Evolutionary conservation across 2,797 vertebrate species (phyloP).

Genomic region (Manis javanica): DNA sequence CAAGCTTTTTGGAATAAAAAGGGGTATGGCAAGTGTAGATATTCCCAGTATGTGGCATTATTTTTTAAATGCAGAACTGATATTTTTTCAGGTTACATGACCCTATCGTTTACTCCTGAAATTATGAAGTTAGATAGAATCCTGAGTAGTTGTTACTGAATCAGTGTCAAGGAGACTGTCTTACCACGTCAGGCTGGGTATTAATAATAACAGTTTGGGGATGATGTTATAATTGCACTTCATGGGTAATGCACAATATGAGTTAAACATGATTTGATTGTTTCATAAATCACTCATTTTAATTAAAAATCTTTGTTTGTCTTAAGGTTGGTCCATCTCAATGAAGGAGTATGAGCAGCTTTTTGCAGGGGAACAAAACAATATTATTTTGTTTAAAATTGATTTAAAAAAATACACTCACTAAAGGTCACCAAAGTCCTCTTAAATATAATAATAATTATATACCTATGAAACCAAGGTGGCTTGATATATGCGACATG

Average conservation of each 20-base stretch:
- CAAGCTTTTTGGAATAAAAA: slow-evolving; percentile 73
- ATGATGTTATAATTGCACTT: neutral
- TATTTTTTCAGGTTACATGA: slow-evolving; percentile 65
- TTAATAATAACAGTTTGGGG: neutral
- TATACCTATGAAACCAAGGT: neutral
- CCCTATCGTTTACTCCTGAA: slow-evolving; percentile 66
- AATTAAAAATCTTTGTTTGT: neutral
- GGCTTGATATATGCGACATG: neutral
- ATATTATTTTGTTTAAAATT: neutral
- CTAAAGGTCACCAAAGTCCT: neutral
- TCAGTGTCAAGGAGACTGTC: neutral
- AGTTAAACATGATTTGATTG: neutral
- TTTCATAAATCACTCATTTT: slow-evolving; percentile 11
- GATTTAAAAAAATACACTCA: neutral
- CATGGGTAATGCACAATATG: neutral
- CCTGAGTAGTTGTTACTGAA: neutral
- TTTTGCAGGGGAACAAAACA: neutral
- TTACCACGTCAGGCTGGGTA: neutral
- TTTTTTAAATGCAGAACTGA: slow-evolving; percentile 72
- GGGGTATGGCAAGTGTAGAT: slow-evolving; percentile 53
- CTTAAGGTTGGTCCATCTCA: neutral
- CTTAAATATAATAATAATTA: neutral
- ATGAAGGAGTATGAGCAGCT: neutral
- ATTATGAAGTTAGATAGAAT: slow-evolving; percentile 63
- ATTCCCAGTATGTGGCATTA: slow-evolving; percentile 78